Conservation (phyloP, 2,113 vertebrate genomes). For the Picathartes gymnocephalus region DNA sequence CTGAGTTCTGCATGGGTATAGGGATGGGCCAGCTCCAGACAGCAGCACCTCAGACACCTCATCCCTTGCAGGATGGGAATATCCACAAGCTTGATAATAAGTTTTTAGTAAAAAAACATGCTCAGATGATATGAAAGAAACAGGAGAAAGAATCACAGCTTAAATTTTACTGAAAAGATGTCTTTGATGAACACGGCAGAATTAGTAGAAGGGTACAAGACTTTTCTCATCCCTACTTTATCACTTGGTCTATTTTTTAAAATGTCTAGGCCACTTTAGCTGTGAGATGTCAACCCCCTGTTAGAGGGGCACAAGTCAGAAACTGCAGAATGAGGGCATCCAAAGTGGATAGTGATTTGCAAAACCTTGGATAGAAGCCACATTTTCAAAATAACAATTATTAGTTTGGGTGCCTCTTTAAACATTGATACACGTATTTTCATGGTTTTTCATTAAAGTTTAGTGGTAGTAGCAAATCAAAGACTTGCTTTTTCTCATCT, state of each 20-base stretch:
- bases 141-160: background rate
- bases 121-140: background rate
- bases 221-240: background rate
- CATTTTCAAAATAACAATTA: background rate
- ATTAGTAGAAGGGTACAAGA: background rate
- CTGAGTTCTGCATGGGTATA: background rate
- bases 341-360: background rate
- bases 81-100: background rate
- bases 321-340: background rate
- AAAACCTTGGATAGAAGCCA: background rate
- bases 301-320: background rate
- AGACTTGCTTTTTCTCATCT: background rate
- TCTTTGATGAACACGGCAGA: background rate
- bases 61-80: background rate
- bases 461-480: background rate
- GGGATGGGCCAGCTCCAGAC: background rate
- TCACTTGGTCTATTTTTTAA: background rate
- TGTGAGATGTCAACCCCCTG: background rate
- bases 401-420: background rate
- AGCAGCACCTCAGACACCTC: background rate
- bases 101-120: background rate
- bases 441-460: background rate
- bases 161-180: background rate
- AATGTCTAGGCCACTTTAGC: background rate
- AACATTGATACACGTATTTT: background rate